Base-by-base conservation (phyloP, 2,888 invertebrate species). In the Notocelia uddmanniana region DNA sequence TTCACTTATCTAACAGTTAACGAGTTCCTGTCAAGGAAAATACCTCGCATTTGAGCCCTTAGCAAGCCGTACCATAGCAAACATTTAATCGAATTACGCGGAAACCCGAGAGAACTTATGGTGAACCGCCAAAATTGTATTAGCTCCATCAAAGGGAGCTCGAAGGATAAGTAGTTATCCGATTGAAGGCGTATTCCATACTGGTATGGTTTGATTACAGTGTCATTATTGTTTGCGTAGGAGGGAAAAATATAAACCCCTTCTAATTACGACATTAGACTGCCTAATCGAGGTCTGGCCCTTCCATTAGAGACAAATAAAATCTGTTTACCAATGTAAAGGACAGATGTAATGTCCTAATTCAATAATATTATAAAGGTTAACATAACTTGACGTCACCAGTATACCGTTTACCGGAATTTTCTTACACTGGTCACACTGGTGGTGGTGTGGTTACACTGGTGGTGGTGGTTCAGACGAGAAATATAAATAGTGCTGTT, bases 11-110 rank as follows among this genome's bases (percentile, higher is more conserved):
- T 64, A 54, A 52, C 37, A 52, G 8, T 37, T 19, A 34, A 10
- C 18, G 66, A 52, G n/a, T 54, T 52, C 64, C 58, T 70, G 23
- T 26, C 50, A 23, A 48, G 45, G 69, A 54, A 60, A 59, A 54
- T 45, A 55, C 9, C 63, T 45, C 60, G 34, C 57, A 57, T 69
- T 63, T 57, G 55, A 69, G 63, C 57, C 52, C 19, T 62, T 45
- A 57, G 19, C 31, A 50, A 70, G 23, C 64, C 52, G 50, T 64
- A 64, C 64, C 52, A 58, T 64, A 64, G 66, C 59, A 70, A 70
- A 66, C 64, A 37, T 55, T 72, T 67, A 72, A 72, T 72, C 62
- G 55, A 72, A 72, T 72, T 72, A 72, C 71, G 11, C 37, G 23
- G 45, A 55, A 70, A 59, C 55, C 48, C 67, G 71, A 71, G 71